Percentiles rank a stretch among this genome's conserved stretches.
Conservation (phyloP, 2,888 invertebrate species). For the Parochlus steinenii region DNA sequence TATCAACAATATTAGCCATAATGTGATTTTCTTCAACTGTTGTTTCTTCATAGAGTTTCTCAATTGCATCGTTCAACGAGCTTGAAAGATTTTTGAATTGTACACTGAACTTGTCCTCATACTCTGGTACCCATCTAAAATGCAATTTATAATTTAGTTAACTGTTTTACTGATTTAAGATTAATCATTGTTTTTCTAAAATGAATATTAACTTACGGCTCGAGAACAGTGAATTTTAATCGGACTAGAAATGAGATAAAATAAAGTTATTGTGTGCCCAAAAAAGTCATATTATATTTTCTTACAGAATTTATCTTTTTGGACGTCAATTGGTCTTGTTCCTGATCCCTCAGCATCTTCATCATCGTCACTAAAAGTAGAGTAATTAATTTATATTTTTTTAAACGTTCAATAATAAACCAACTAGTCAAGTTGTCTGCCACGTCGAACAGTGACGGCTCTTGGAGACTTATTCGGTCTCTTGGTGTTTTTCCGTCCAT, state of each 20-base stretch:
- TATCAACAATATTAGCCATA: background rate
- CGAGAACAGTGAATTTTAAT: constrained; percentile 2
- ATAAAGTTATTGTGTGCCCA: background rate
- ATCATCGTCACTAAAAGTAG: constrained; percentile 4
- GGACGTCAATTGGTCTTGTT: constrained; percentile 5
- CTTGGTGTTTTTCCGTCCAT: too few relatives aligned
- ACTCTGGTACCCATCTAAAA: constrained; percentile 9
- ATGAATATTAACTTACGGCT: constrained; percentile 2
- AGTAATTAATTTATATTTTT: too few relatives aligned
- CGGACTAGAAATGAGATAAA: constrained; percentile 5
- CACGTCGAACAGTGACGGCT: too few relatives aligned
- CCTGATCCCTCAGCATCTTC: constrained; percentile 9
- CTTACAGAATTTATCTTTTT: constrained; percentile 9
- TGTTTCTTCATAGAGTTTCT: constrained; percentile 10
- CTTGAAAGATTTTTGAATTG: constrained; percentile 10
- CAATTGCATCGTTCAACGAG: constrained; percentile 10
- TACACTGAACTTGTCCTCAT: constrained; percentile 7
- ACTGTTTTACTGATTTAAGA: too few relatives aligned
- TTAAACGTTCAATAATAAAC: too few relatives aligned
- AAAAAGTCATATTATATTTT: background rate
- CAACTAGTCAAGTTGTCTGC: too few relatives aligned
- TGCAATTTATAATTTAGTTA: too few relatives aligned
- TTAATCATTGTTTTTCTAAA: too few relatives aligned
- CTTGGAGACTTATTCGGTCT: too few relatives aligned
- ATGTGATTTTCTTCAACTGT: constrained; percentile 1